These are phyloP conservation scores for Lepidocolaptes lacrymiger DNA, from an alignment of 2,797 vertebrate genomes.

Conservation along the genomic window DNA sequence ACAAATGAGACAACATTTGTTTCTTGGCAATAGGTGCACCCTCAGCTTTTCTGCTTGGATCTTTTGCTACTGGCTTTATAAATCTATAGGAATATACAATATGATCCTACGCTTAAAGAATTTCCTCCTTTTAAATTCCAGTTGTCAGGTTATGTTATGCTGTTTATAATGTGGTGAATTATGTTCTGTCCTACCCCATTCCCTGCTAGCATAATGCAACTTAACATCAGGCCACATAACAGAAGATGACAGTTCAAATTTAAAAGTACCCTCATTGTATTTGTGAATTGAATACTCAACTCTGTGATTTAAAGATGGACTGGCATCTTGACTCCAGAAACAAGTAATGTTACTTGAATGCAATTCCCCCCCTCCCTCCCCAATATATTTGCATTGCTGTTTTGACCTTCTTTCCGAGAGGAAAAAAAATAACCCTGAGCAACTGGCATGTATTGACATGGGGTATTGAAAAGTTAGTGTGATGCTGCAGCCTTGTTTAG, in stretches of 20 bases:
- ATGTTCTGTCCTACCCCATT: slow-evolving; percentile 65
- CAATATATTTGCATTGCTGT: slow-evolving; percentile 33
- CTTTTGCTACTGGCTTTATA: slow-evolving; percentile 26
- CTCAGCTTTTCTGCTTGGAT: background rate
- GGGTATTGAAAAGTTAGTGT: slow-evolving; percentile 40
- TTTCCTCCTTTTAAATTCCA: slow-evolving; percentile 69
- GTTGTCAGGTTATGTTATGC: slow-evolving; percentile 66
- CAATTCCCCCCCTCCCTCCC: background rate
- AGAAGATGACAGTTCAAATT: slow-evolving; percentile 68
- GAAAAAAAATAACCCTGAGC: slow-evolving; percentile 62
- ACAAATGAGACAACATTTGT: background rate
- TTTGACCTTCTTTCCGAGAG: slow-evolving; percentile 44
- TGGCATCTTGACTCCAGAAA: slow-evolving; percentile 62
- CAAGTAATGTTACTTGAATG: slow-evolving; percentile 49
- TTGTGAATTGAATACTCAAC: slow-evolving; percentile 70
- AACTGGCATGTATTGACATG: slow-evolving; percentile 54
- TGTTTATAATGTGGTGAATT: slow-evolving; percentile 67
- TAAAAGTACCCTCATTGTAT: slow-evolving; percentile 71
- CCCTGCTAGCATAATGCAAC: slow-evolving; percentile 67
- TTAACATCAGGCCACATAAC: slow-evolving; percentile 70
- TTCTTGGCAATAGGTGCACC: slow-evolving; percentile 1
- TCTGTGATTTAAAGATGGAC: slow-evolving; percentile 66
- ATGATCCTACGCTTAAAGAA: slow-evolving; percentile 30
- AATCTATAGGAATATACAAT: background rate
- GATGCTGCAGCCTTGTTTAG: background rate